Percentiles rank a stretch among this genome's conserved stretches.
These are phyloP conservation scores for Syritta pipiens DNA, from an alignment of 2,888 invertebrate genomes.

Conservation along the genomic window DNA sequence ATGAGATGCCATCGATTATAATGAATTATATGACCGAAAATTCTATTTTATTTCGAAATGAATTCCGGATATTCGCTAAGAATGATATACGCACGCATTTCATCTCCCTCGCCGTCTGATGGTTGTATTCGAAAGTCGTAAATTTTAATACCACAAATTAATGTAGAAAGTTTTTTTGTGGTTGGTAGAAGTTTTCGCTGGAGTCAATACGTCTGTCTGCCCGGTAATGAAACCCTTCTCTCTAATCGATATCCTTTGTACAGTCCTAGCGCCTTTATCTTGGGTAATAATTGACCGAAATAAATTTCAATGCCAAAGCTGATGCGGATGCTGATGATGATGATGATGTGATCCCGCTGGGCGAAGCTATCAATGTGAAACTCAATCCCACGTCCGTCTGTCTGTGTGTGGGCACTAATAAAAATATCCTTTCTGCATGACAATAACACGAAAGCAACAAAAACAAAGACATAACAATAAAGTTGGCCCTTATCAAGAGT, in stretches of 20 bases:
- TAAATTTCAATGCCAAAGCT: not conserved
- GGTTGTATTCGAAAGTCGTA: conserved; percentile 5
- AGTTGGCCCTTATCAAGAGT: not conserved
- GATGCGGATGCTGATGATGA: too few species aligned
- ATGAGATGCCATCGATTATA: not conserved
- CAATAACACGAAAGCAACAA: conserved; percentile 1
- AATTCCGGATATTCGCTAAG: not conserved
- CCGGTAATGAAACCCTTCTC: not conserved
- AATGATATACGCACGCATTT: not conserved
- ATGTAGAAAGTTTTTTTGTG: not conserved
- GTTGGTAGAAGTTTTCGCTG: not conserved
- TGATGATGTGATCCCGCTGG: not conserved
- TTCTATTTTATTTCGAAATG: conserved; percentile 1
- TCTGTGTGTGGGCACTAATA: conserved; percentile 5
- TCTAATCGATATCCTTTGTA: not conserved
- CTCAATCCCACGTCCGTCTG: not conserved
- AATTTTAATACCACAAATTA: conserved; percentile 3
- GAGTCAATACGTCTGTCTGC: conserved; percentile 1
- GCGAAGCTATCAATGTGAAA: not conserved
- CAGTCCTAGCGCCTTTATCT: not conserved
- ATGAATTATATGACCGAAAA: not conserved
- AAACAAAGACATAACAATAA: conserved; percentile 1
- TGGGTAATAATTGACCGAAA: conserved; percentile 1
- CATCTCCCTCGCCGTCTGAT: not conserved
- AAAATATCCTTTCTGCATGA: conserved; percentile 3